Evolutionary conservation across 2,797 vertebrate genomes (phyloP), one percentile per base, ranked within the genome.

Genomic region (Simalia tracyae): DNA sequence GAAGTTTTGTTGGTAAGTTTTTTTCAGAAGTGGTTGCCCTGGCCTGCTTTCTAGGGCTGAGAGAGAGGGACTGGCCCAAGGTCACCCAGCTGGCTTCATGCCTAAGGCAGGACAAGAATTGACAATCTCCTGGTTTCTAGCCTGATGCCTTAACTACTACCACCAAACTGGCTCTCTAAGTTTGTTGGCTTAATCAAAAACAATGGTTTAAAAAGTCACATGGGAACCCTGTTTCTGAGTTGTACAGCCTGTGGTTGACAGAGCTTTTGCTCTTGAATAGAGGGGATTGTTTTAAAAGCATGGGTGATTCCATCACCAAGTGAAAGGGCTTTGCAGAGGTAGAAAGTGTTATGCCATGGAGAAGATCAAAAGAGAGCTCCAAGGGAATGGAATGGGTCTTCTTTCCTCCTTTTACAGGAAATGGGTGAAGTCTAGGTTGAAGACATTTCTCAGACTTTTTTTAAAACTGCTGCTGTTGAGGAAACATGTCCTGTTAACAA

Each of bases 401-500:
- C 95, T 97, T 97, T 96, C 97, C 98, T 98, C 96, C 97, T 97
- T 97, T 96, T 93, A 95, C 98, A 98, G 98, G 99, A 99, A 99
- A 98, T 98, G 98, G 98, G 98, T 98, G 97, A 98, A 98, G 97
- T 98, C 98, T 97, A 94, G 97, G 97, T 97, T 90, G 61, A 97
- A 98, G 98, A 98, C 97, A 98, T 98, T 98, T 98, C 98, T 98
- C 96, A 97, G 97, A 98, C 96, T 98, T 88, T 36, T 81, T 42
- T 56, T 59, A 97, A 97, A 81, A 81, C 19, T 81, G 36, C 72
- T 81, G 95, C 96, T 96, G 95, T 95, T 97, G 98, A 99, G 98
- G 98, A 99, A 99, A 98, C 96, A 97, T 97, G 98, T 98, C 98
- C 98, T 97, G 98, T 99, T 99, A 99, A 98, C 98, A 81, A 95